Conservation (phyloP, 2,888 invertebrate genomes). For the Synanthedon tipuliformis region DNA sequence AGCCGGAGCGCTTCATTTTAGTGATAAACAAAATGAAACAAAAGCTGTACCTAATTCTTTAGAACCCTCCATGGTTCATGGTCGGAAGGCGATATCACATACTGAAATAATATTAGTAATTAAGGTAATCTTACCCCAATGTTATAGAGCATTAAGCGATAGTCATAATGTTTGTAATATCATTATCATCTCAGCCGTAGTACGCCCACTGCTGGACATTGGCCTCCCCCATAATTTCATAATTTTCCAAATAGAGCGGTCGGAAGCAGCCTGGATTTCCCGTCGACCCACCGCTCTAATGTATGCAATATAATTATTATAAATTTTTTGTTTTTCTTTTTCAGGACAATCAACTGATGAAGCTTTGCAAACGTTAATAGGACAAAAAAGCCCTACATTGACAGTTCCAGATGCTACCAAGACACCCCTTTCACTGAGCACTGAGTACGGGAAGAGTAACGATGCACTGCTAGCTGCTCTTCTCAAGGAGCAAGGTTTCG, state of each 20-base stretch:
- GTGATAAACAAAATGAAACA: too few relatives aligned
- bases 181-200: background rate
- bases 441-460: constrained; percentile 72
- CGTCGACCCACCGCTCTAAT: background rate
- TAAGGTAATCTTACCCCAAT: too few relatives aligned
- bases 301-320: background rate
- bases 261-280: too few relatives aligned
- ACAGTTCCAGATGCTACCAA: constrained; percentile 57
- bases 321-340: constrained; percentile 10
- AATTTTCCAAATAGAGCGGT: too few relatives aligned
- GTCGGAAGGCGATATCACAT: background rate
- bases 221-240: background rate
- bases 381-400: constrained; percentile 37
- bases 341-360: constrained; percentile 58
- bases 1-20: too few relatives aligned
- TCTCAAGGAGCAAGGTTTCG: constrained; percentile 78
- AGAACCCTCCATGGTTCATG: background rate
- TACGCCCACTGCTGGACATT: too few relatives aligned
- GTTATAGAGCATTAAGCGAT: background rate
- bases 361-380: constrained; percentile 48
- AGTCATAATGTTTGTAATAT: too few relatives aligned
- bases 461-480: constrained; percentile 78
- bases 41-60: too few relatives aligned
- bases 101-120: background rate
- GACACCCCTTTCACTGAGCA: constrained; percentile 54